Percentiles rank a stretch among this genome's conserved stretches.
Conservation (phyloP, 2,888 invertebrate genomes). For the Andrena flavipes region DNA sequence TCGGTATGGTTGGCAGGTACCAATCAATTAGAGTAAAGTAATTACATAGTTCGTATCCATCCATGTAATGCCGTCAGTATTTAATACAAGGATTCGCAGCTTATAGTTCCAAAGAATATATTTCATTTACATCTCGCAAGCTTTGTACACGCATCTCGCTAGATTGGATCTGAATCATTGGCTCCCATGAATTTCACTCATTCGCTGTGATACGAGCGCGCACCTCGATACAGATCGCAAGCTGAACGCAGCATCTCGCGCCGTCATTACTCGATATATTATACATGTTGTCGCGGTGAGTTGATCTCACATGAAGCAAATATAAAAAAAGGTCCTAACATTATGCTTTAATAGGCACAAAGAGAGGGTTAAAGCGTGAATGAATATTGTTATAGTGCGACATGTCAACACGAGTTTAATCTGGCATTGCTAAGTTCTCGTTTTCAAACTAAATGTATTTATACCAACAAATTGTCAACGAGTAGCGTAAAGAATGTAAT, state of each 20-base stretch:
- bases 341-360: slow-evolving; percentile 40
- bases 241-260: slow-evolving; percentile 26
- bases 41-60: slow-evolving; percentile 65
- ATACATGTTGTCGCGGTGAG: slow-evolving; percentile 44
- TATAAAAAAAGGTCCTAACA: slow-evolving; percentile 12
- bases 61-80: slow-evolving; percentile 73
- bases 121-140: slow-evolving; percentile 41
- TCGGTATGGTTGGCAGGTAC: slow-evolving; percentile 62
- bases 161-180: slow-evolving; percentile 4
- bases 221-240: slow-evolving; percentile 16
- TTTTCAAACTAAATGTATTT: slow-evolving; percentile 13
- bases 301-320: slow-evolving; percentile 46
- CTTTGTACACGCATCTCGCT: slow-evolving; percentile 34
- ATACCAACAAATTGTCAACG: slow-evolving; percentile 39
- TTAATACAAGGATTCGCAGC: slow-evolving; percentile 49
- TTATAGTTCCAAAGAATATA: slow-evolving; percentile 58
- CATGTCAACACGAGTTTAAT: slow-evolving; percentile 19
- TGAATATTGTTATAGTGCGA: slow-evolving; percentile 39
- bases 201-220: slow-evolving; percentile 61
- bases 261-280: slow-evolving; percentile 32
- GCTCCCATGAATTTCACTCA: slow-evolving; percentile 38
- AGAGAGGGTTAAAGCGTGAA: slow-evolving; percentile 7
- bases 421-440: slow-evolving; percentile 12
- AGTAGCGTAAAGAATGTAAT: slow-evolving; percentile 42
- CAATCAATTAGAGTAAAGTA: slow-evolving; percentile 49